A percentile compares a stretch with the other conserved stretches of the same genome.
These are phyloP conservation scores for Pantelozetes paolii DNA, from an alignment of 2,888 invertebrate species.

Conservation along the genomic window DNA sequence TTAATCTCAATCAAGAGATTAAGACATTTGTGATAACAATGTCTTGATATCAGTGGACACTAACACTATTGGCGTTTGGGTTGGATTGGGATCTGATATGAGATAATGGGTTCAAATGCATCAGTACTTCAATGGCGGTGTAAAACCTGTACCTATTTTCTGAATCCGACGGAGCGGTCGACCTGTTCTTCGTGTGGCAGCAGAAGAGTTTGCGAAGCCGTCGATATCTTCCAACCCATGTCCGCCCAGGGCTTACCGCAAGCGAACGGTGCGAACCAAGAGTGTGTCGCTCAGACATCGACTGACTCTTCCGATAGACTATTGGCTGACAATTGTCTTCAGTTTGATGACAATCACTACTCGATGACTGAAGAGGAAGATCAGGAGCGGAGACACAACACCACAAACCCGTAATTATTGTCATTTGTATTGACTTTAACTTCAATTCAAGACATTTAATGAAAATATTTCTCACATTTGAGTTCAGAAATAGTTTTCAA, in stretches of 20 bases:
- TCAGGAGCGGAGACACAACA: not conserved
- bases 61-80: not conserved
- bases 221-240: too few relatives aligned
- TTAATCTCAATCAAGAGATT: not conserved
- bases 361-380: not conserved
- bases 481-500: too few relatives aligned
- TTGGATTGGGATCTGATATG: not conserved
- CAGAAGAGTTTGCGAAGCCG: too few relatives aligned
- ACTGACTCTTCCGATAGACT: not conserved
- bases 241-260: too few relatives aligned
- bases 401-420: not conserved
- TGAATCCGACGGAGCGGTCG: constrained; percentile 75
- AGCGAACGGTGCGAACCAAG: too few relatives aligned
- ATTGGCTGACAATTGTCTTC: not conserved
- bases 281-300: not conserved
- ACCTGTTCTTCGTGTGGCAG: constrained; percentile 46
- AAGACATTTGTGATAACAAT: too few relatives aligned
- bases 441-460: not conserved
- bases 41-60: too few relatives aligned
- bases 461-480: too few relatives aligned
- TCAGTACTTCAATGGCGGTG: constrained; percentile 91
- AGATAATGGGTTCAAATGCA: constrained; percentile 89
- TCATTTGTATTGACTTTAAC: constrained; percentile 1
- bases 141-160: constrained; percentile 71
- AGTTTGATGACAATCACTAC: not conserved